Conservation (phyloP, 1,140 invertebrate genomes). For the Psix sp. region DNA sequence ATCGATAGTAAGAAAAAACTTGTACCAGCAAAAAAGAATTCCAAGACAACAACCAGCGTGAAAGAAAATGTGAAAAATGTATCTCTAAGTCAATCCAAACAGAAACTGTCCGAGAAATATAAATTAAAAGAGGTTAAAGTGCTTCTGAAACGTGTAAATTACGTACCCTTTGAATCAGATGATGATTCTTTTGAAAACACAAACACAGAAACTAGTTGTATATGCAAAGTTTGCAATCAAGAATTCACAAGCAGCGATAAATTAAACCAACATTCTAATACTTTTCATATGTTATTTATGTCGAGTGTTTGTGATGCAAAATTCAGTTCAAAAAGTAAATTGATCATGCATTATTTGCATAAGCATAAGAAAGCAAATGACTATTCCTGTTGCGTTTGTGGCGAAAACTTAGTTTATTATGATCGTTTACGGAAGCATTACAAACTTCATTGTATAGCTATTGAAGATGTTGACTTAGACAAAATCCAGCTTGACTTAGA, state of each 20-base stretch:
- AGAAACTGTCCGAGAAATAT: no score
- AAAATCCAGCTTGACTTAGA: conserved; percentile 10
- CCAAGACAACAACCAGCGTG: background rate
- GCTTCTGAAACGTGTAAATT: conserved; percentile 1
- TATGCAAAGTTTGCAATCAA: conserved; percentile 45
- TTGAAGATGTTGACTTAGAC: conserved; percentile 24
- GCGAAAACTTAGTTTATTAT: conserved; percentile 3
- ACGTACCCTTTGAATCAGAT: background rate
- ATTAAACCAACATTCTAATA: conserved; percentile 17
- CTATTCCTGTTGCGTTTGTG: conserved; percentile 60
- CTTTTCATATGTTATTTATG: conserved; percentile 45
- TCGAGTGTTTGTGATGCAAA: conserved; percentile 57
- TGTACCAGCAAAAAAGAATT: background rate
- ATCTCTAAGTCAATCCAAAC: no score
- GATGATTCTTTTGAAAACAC: background rate
- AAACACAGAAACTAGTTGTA: background rate
- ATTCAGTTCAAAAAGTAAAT: conserved; percentile 20
- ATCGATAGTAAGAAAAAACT: background rate
- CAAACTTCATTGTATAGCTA: conserved; percentile 56
- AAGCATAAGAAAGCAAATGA: conserved; percentile 29
- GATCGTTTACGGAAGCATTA: conserved; percentile 45
- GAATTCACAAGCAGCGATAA: conserved; percentile 16
- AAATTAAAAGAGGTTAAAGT: conserved; percentile 17
- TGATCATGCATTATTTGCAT: conserved; percentile 56
- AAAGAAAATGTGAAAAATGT: no score